Percentiles rank a stretch among this genome's conserved stretches.
Evolutionary conservation across 64 coral and sea anemone genomes (phyloP).

Genomic region (Montipora cactus): DNA sequence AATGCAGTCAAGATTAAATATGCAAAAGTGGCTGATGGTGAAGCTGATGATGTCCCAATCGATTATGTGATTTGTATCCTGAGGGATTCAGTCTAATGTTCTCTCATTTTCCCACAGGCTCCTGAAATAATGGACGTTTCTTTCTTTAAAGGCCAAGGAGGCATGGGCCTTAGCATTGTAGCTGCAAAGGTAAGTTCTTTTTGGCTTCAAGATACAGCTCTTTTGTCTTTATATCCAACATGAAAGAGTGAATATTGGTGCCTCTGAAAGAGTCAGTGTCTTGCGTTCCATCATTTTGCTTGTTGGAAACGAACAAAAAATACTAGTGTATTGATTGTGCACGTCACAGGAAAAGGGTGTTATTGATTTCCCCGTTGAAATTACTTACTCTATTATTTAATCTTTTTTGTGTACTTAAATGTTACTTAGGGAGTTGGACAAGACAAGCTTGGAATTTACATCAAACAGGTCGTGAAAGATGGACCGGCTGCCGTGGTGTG

Average conservation of each 20-base stretch:
- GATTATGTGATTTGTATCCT: too few relatives aligned
- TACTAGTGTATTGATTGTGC: neutral
- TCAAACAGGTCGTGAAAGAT: constrained; percentile 94
- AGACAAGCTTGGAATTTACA: constrained; percentile 94
- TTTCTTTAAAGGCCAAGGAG: constrained; percentile 94
- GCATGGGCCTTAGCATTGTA: constrained; percentile 99
- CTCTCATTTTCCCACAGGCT: neutral
- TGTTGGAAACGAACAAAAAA: neutral
- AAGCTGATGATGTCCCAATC: too few relatives aligned
- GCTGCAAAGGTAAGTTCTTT: constrained; percentile 85
- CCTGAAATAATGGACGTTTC: constrained; percentile 84
- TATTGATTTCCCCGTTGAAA: neutral
- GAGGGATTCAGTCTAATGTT: too few relatives aligned
- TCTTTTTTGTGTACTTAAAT: too few relatives aligned
- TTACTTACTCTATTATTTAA: neutral
- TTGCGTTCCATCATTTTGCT: neutral
- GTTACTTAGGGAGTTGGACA: constrained; percentile 71
- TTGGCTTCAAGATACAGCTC: too few relatives aligned
- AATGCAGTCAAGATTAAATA: too few relatives aligned
- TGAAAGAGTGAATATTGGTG: too few relatives aligned
- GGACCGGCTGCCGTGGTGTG: constrained; percentile 90
- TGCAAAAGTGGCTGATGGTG: too few relatives aligned
- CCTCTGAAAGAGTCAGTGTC: too few relatives aligned
- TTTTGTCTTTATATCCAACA: too few relatives aligned
- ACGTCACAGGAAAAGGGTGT: neutral